Evolutionary conservation across 2,797 vertebrate genomes (phyloP).

Genomic region (Apogon hyalosoma): DNA sequence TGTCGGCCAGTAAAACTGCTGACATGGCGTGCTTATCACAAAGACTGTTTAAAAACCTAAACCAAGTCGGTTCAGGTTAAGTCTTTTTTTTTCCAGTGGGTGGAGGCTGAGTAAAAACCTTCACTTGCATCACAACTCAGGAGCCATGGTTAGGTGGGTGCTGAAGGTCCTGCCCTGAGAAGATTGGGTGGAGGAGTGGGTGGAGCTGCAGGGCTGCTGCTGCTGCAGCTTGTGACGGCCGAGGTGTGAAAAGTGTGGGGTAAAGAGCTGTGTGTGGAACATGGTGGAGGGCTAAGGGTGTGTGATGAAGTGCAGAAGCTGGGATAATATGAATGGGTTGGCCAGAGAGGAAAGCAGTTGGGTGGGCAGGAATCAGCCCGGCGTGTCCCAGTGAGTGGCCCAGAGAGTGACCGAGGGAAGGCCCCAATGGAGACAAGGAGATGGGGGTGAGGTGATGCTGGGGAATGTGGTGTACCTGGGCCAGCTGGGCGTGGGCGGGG

Average conservation of each 20-base stretch:
- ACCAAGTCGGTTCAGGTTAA: constrained; percentile 22
- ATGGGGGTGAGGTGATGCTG: constrained; percentile 95
- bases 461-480: constrained; percentile 97
- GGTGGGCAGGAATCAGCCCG: constrained; percentile 94
- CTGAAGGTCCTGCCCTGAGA: constrained; percentile 99
- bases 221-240: constrained; percentile 88
- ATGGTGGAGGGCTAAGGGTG: constrained; percentile 94
- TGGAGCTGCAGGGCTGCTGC: constrained; percentile 96
- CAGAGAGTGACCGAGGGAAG: constrained; percentile 91
- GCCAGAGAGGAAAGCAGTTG: constrained; percentile 93
- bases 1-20: constrained; percentile 34
- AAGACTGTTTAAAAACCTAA: constrained; percentile 39
- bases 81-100: constrained; percentile 35
- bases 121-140: constrained; percentile 78
- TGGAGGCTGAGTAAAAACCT: constrained; percentile 37
- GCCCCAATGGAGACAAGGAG: constrained; percentile 92
- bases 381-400: constrained; percentile 93
- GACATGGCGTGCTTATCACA: constrained; percentile 15
- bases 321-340: constrained; percentile 99
- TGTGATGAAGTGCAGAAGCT: constrained; percentile 94
- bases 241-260: constrained; percentile 91
- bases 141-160: constrained; percentile 98
- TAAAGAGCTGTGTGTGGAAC: constrained; percentile 94
- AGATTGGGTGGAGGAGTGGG: constrained; percentile 96
- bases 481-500: constrained; percentile 91